Percentiles rank a stretch among this genome's conserved stretches.
Conservation (phyloP, 23 tunicate genomes). For the Ciona savignyi region DNA sequence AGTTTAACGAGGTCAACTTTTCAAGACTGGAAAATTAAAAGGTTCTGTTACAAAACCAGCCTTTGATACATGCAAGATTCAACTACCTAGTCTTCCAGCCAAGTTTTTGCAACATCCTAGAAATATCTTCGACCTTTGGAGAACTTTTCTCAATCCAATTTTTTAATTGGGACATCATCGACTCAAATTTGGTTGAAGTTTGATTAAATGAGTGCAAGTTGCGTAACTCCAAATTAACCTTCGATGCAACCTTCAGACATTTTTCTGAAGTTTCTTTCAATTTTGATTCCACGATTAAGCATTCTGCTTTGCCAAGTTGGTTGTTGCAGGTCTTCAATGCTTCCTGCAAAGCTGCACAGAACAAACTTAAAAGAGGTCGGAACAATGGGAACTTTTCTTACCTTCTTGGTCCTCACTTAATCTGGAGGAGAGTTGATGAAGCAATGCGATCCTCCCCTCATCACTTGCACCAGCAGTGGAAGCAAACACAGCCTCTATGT, state of each 20-base stretch:
- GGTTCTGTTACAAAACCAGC: too few species aligned
- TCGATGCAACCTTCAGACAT: background rate
- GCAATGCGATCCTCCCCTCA: background rate
- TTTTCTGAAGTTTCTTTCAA: background rate
- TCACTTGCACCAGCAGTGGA: background rate
- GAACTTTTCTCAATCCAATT: background rate
- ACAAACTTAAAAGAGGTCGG: background rate
- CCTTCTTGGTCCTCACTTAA: background rate
- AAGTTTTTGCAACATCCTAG: background rate
- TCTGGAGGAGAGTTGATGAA: background rate
- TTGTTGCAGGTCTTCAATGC: background rate
- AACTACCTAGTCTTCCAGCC: background rate
- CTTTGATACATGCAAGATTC: too few species aligned
- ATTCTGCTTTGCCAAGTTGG: background rate
- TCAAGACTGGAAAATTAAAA: background rate
- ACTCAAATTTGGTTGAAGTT: background rate
- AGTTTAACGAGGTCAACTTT: slow-evolving; percentile 3
- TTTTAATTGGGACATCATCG: background rate
- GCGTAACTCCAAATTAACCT: background rate
- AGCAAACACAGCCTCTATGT: background rate
- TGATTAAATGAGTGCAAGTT: background rate
- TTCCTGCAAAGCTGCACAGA: background rate
- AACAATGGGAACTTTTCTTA: background rate
- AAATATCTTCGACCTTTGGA: background rate
- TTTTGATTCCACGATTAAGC: background rate